Evolutionary conservation across 2,888 invertebrate species (phyloP).

Genomic region (Tupiocoris notatus): DNA sequence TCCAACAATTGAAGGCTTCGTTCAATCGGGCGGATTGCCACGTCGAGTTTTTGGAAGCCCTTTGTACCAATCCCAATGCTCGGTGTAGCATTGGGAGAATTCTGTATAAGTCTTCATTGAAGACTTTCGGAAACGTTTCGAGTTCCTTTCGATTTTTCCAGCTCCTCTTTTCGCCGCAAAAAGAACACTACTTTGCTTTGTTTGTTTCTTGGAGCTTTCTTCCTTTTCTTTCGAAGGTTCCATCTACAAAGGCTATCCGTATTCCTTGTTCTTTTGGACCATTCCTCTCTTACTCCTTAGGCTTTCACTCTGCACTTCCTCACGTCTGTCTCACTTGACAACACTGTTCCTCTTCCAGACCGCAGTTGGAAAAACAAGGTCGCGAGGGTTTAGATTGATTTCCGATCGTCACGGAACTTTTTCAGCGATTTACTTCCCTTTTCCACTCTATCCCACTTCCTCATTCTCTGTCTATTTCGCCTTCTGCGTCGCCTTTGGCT

Average conservation of each 20-base stretch:
- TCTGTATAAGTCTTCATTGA: neutral
- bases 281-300: neutral
- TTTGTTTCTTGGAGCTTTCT: neutral
- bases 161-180: neutral
- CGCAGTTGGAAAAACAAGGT: constrained; percentile 23
- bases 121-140: neutral
- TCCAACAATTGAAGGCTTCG: neutral
- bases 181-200: neutral
- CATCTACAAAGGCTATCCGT: neutral
- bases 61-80: neutral
- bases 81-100: neutral
- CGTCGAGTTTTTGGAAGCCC: neutral
- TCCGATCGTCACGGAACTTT: constrained; percentile 15
- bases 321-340: neutral
- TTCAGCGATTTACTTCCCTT: neutral
- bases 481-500: neutral
- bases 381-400: constrained; percentile 24
- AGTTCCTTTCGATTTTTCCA: neutral
- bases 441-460: neutral
- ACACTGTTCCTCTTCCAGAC: neutral
- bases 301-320: neutral
- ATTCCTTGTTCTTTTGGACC: neutral
- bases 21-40: neutral
- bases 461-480: neutral
- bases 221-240: neutral